Conservation (phyloP, 1,140 invertebrate species). For the Penaeus vannamei region DNA sequence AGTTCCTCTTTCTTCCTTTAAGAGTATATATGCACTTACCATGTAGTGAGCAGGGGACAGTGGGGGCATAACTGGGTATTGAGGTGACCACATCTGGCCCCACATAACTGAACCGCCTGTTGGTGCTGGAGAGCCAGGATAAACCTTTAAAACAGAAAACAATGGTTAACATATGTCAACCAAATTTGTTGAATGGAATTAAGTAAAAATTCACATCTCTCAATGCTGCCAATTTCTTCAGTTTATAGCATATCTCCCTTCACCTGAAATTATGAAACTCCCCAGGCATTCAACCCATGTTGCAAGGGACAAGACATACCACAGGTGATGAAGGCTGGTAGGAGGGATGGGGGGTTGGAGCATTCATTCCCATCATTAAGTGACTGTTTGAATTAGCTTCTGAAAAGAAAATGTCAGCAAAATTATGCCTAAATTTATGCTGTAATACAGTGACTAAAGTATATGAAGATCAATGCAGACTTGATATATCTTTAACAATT, state of each 20-base stretch:
- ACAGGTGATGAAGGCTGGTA: conserved; percentile 48
- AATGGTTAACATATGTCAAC: too few species aligned
- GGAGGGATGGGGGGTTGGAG: conserved; percentile 30
- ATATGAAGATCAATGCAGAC: too few species aligned
- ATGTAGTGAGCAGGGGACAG: conserved; percentile 63
- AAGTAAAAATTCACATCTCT: too few species aligned
- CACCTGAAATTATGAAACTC: too few species aligned
- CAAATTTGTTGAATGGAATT: background rate
- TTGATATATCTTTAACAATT: too few species aligned
- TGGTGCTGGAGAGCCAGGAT: conserved; percentile 54
- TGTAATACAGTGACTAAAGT: too few species aligned
- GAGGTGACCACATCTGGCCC: conserved; percentile 66
- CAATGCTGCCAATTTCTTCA: too few species aligned
- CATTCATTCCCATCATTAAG: conserved; percentile 49
- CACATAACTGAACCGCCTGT: conserved; percentile 62
- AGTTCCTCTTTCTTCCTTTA: background rate
- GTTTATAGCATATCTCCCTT: too few species aligned
- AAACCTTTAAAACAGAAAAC: background rate
- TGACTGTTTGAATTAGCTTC: conserved; percentile 40
- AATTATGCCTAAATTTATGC: background rate
- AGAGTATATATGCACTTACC: conserved; percentile 22
- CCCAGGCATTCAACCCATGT: background rate
- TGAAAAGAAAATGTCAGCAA: conserved; percentile 10
- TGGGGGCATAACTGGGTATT: conserved; percentile 60
- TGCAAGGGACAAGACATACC: background rate